Evolutionary conservation across 2,113 vertebrate genomes (phyloP).

Genomic region (Paraplagusia blochii): DNA sequence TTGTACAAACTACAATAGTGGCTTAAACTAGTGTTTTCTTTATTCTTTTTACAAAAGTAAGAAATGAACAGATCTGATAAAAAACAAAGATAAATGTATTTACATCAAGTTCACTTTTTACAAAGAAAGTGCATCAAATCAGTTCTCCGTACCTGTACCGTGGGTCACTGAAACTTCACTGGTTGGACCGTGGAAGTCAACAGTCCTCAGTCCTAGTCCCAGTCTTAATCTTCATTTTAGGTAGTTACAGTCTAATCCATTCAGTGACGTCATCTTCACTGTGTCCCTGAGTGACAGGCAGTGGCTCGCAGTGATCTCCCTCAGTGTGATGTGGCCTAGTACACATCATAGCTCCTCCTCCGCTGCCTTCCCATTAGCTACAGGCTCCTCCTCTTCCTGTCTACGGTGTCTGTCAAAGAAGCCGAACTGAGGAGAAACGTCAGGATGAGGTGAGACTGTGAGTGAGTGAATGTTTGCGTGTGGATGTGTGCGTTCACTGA

Average conservation of each 20-base stretch:
- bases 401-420: conserved; percentile 84
- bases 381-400: conserved; percentile 61
- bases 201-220: background rate
- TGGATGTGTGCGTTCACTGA: conserved; percentile 38
- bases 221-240: conserved; percentile 2
- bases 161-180: too few species aligned
- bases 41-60: background rate
- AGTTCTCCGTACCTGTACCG: too few species aligned
- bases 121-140: conserved; percentile 66
- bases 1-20: background rate
- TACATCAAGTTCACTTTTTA: conserved; percentile 66
- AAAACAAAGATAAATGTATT: conserved; percentile 43
- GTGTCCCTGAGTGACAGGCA: conserved; percentile 58
- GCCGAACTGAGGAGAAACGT: conserved; percentile 79
- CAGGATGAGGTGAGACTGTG: background rate
- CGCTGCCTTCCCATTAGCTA: conserved; percentile 69
- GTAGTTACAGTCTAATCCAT: conserved; percentile 6
- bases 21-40: background rate
- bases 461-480: background rate
- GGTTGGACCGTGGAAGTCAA: conserved; percentile 18
- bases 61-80: background rate
- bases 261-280: background rate
- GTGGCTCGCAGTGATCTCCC: conserved; percentile 11
- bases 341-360: conserved; percentile 74
- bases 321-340: background rate